Evolutionary conservation across 2,888 invertebrate species (phyloP), one percentile per base, ranked within the genome.

Genomic region (Mythimna lalbum): DNA sequence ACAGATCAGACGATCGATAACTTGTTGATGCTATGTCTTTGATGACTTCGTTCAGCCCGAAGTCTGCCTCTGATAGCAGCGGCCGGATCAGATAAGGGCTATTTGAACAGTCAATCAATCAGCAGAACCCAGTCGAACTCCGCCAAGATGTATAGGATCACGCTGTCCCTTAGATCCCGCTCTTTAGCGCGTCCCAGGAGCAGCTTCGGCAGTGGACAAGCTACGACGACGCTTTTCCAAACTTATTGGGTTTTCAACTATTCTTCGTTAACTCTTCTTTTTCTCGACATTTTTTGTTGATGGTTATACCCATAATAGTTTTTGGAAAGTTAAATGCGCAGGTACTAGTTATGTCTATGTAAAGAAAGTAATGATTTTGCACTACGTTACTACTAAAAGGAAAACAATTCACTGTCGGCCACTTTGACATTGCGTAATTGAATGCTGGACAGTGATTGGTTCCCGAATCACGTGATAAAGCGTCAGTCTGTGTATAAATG

Each of bases 41-140:
- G 19, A 19, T 47, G 6, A 47, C 19, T 43, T 4, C 17, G 14
- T 17, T 43, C 43, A 57, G 19, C 7, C 19, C 10, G 7, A 39
- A 2, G 27, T 17, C 33, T 33, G 50, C 3, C n/a, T 19, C 21
- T 27, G 21, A n/a, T 52, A 31, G 1, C 14, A 10, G 10, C 19
- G 12, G 10, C 27, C 1, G 19, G 19, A 14, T 27, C 19, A 14
- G 4, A 19, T 21, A 1, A 21, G 23, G 14, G 14, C 9, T 36
- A 70, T 12, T 39, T 27, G 39, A 59, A 36, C 49, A 59, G 59
- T 50, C 71, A 49, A 19, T 21, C 17, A 49, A 39, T 14, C 21
- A 27, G 7, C 7, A 50, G 10, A 47, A 21, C 9, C 39, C 14
- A 31, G 31, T 50, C 31, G 49, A 70, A 49, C 19, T 56, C 27